Base-by-base conservation (phyloP, 2,888 invertebrate genomes). In the Perithous albicinctus region DNA sequence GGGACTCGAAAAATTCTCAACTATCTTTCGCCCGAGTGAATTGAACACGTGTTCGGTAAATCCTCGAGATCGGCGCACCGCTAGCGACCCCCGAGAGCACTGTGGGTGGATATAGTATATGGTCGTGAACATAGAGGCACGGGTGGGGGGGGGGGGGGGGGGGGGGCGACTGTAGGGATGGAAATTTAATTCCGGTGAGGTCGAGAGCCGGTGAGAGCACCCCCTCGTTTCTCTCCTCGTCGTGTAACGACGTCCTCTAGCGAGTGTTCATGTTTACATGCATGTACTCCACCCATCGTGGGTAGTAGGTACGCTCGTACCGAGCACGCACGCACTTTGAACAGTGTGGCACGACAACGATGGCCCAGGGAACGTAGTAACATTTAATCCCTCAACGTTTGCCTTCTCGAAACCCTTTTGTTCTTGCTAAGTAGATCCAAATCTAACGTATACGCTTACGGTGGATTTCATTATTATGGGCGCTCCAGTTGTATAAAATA, bases 221-320 rank as follows among this genome's bases (percentile, higher is more conserved):
- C 73, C 85, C 78, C 78, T 72, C 75, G 80, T 78, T 80, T 74
- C 75, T 77, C 84, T 83, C 80, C 80, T 83, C 70, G 46, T 78
- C 79, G 75, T 82, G 84, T 83, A 85, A 85, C 82, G 73, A 85
- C 83, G 77, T 85, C 82, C 84, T 85, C 84, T 79, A 84, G 85
- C 78, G 81, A 85, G 84, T 85, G 85, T 84, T 84, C 84, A 83
- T 85, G 85, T 85, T 85, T 84, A 85, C 85, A 85, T 83, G 82
- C 83, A 79, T 83, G 85, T 85, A 84, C 83, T 77, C 83, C 80
- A 81, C 82, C 84, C 77, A 83, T 79, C 84, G 72, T 75, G 73
- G 75, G 77, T 67, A 75, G 59, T 81, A 79, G 72, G 78, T 74
- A 80, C 56, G 72, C 67, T 59, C 63, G 69, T 77, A 66, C 66